Evolutionary conservation across 2,113 vertebrate species (phyloP).

Genomic region (Oryctolagus cuniculus): DNA sequence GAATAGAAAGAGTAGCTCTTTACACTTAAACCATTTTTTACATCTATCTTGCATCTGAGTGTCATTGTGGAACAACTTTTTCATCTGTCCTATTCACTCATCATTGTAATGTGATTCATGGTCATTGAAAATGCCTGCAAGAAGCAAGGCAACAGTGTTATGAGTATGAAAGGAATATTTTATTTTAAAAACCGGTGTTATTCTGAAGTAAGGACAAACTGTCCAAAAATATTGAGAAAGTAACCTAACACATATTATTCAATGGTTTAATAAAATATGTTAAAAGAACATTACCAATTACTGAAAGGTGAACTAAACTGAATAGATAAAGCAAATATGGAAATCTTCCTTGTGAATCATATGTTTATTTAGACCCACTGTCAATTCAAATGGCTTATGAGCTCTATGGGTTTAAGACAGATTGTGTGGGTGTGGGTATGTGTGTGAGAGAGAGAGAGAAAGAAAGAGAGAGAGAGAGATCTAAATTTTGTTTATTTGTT

Average conservation of each 20-base stretch:
- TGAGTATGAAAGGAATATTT: neutral
- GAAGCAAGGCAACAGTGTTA: neutral
- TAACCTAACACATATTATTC: neutral
- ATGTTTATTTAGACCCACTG: constrained; percentile 1
- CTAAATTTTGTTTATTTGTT: neutral
- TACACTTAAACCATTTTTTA: neutral
- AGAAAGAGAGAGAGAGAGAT: neutral
- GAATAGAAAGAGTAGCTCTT: neutral
- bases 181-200: neutral
- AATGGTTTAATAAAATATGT: neutral
- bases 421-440: neutral
- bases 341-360: neutral
- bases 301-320: neutral
- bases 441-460: neutral
- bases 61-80: neutral
- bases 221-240: constrained; percentile 43
- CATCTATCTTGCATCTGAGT: neutral
- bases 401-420: neutral
- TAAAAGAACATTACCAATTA: accelerated
- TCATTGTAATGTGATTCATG: neutral
- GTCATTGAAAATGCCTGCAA: neutral
- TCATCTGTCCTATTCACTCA: neutral
- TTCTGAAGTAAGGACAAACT: constrained; percentile 37
- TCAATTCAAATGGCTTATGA: constrained; percentile 50
- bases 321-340: neutral